phyloP scores from a whole-genome alignment of 1,140 invertebrate genomes.

The Diploscapter pachys region DNA sequence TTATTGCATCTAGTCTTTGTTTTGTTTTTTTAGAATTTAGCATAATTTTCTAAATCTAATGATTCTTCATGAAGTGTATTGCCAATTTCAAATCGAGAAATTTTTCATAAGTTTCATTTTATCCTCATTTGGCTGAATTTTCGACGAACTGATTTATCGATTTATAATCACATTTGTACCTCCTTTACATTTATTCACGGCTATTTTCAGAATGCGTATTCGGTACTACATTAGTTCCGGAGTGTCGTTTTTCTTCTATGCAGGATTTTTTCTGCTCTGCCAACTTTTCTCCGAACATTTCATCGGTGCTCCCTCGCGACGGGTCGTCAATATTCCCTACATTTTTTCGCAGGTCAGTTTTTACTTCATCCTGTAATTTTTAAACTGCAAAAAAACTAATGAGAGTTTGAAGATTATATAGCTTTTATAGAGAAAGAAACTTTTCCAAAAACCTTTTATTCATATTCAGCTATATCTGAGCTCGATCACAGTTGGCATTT shows the following conservation, averaged over 20 bases:
- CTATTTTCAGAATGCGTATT: conserved; percentile 24
- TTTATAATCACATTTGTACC: too few species aligned
- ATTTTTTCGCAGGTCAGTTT: conserved; percentile 23
- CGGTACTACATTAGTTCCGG: conserved; percentile 25
- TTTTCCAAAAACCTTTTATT: neutral
- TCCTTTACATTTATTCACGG: neutral
- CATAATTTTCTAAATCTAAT: neutral
- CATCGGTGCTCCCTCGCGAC: conserved; percentile 16
- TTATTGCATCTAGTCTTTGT: neutral
- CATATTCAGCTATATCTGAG: conserved; percentile 1
- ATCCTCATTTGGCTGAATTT: too few species aligned
- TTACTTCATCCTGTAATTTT: conserved; percentile 4
- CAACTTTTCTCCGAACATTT: conserved; percentile 18
- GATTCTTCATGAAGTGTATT: neutral
- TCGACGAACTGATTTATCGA: too few species aligned
- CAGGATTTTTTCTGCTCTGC: conserved; percentile 4
- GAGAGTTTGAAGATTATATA: neutral
- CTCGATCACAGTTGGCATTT: conserved; percentile 15
- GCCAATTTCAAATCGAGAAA: neutral
- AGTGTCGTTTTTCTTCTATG: conserved; percentile 3
- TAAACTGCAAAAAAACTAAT: neutral
- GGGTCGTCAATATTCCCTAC: conserved; percentile 28
- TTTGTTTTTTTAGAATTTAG: neutral
- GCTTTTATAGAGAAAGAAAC: neutral
- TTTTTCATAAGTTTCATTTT: neutral